Evolutionary conservation across 1,140 invertebrate species (phyloP), one percentile per base, ranked within the genome.

Genomic region (Oryctes rhinoceros): DNA sequence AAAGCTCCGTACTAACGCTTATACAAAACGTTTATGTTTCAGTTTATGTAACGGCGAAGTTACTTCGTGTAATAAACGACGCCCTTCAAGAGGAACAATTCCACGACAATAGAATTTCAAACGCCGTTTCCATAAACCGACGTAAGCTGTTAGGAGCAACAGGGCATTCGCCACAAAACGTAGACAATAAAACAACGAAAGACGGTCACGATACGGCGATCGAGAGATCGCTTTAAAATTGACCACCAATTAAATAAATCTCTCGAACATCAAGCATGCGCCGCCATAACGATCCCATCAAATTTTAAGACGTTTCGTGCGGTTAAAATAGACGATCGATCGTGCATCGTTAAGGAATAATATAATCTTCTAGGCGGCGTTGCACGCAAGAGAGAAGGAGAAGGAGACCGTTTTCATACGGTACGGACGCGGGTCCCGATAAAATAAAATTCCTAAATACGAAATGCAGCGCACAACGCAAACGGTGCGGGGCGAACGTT

Each of bases 171-270:
- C 53, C 53, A 18, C 53, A n/a, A 59, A 59, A 59, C 53, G 18
- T 18, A 59, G 18, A 18, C 53, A 59, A 59, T 59, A 59, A 59
- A 59, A 59, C 4, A 59, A 18, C 53, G 18, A 59, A 59, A 59
- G 53, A n/a, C 53, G 53, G 53, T 59, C 53, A 59, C 53, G 53
- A 59, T 18, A 59, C 53, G 53, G 53, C 53, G 39, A 59, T 59
- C 18, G 18, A 59, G 15, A n/a, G 53, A 59, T 59, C 15, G 53
- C 53, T 59, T 59, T 59, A 59, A 59, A 59, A 59, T 59, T 59
- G 53, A 59, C 53, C 53, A 59, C 53, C 53, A 59, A 59, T 59
- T 59, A 59, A 59, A 59, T 59, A 59, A 59, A 59, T 59, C 53
- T 18, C 18, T 18, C 53, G 53, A 59, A 59, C 53, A 59, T 59